Evolutionary conservation across 64 coral and sea anemone species (phyloP), one percentile per base, ranked within the genome.

Genomic region (Cladopsammia gracilis): DNA sequence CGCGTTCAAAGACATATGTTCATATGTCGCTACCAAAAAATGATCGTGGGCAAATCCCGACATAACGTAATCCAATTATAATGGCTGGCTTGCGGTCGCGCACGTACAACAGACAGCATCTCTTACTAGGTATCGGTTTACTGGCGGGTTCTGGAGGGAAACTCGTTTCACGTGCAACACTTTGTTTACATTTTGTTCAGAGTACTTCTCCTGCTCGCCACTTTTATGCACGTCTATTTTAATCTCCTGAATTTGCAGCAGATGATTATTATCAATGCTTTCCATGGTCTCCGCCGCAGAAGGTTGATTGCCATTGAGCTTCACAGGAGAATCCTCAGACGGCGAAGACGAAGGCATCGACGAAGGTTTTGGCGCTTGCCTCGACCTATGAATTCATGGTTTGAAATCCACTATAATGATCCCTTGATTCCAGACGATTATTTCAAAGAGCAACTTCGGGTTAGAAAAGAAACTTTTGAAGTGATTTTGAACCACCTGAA

Each of bases 141-240:
- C 87, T 89, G 87, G 72, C 58, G 72, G 56, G 71, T 76, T 61
- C 86, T 76, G 75, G 48, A 48, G 78, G 58, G 78, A 82, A 82
- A 82, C 58, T 83, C 65, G 65, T 82, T 90, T 71, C 89, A 90
- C 24, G 51, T 81, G 24, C 25, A 81, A 90, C 62, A 90, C 76
- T 90, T 90, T 90, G 89, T 90, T 90, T 90, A 90, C 89, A 90
- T 90, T 45, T 71, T 81, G 64, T 70, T 90, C 89, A 82, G 89
- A 81, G n/a, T 90, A 90, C 76, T 82, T 90, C 76, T 90, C 89
- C 76, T 90, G 75, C 88, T 90, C 61, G 62, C 76, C 76, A 90
- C 88, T 80, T 80, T 90, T 90, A 90, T 90, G 62, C 76, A 81
- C 76, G 62, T 90, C 76, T 64, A 90, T 90, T 90, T 79, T 90